These are phyloP conservation scores for Thereva nobilitata DNA, from an alignment of 2,888 invertebrate species.

Conservation along the genomic window DNA sequence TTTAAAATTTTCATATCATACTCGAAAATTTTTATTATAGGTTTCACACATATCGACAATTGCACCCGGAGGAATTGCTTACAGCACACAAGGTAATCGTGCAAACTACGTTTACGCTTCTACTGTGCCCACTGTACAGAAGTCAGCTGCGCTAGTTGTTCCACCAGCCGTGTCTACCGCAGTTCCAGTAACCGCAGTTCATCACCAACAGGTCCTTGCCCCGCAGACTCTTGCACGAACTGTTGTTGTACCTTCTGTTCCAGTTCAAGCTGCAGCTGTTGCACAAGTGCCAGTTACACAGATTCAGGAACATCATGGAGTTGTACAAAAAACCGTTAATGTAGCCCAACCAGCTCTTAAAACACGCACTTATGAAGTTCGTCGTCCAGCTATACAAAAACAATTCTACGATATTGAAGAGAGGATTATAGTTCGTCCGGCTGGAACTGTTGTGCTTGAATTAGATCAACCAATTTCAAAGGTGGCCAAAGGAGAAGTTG, in stretches of 20 bases:
- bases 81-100: too few species aligned
- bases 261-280: slow-evolving; percentile 56
- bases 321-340: slow-evolving; percentile 63
- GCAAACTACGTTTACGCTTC: too few species aligned
- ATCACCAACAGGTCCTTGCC: background rate
- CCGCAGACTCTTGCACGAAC: background rate
- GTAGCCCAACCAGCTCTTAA: slow-evolving; percentile 64
- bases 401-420: slow-evolving; percentile 69
- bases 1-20: too few species aligned
- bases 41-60: too few species aligned
- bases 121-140: too few species aligned
- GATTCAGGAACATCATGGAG: slow-evolving; percentile 59
- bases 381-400: slow-evolving; percentile 66
- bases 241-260: slow-evolving; percentile 46
- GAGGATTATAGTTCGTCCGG: slow-evolving; percentile 64
- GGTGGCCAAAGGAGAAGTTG: slow-evolving; percentile 58
- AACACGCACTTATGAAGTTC: slow-evolving; percentile 63
- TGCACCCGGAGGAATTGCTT: too few species aligned
- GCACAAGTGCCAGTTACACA: slow-evolving; percentile 59
- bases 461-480: slow-evolving; percentile 65
- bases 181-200: too few species aligned
- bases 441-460: slow-evolving; percentile 65
- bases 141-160: too few species aligned
- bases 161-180: too few species aligned
- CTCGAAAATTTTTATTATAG: too few species aligned